phyloP scores from a whole-genome alignment of 2,113 vertebrate species.

The Dermatemys mawii region DNA sequence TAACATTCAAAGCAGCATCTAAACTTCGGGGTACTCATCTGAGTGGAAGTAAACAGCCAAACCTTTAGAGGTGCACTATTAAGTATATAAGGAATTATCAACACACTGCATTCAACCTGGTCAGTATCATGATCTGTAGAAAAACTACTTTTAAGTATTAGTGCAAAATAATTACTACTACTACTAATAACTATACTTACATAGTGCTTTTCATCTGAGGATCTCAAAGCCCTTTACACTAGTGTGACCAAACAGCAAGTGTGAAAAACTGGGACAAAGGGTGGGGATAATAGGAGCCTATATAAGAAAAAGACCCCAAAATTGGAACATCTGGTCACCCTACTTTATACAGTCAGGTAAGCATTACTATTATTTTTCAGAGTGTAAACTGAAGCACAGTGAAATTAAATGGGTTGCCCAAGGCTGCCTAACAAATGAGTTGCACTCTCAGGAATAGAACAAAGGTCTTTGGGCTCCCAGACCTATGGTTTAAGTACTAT shows the following conservation, averaged over 20 bases:
- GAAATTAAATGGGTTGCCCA: neutral
- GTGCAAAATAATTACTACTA: neutral
- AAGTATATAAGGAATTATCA: neutral
- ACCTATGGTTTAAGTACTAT: neutral
- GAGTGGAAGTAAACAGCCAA: neutral
- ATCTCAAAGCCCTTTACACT: neutral
- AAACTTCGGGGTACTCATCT: neutral
- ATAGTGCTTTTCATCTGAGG: neutral
- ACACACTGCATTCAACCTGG: neutral
- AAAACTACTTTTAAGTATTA: neutral
- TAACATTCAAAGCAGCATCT: neutral
- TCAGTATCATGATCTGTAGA: neutral
- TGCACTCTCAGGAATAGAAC: neutral
- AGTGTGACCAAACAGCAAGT: too few species aligned
- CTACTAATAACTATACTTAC: neutral
- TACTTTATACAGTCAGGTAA: neutral
- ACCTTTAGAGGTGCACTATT: neutral
- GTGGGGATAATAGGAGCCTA: too few species aligned
- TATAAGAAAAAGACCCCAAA: too few species aligned
- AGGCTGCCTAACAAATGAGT: neutral
- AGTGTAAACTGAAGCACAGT: neutral
- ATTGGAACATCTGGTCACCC: too few species aligned
- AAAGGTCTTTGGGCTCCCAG: neutral
- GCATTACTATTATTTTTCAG: neutral
- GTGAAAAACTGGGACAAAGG: too few species aligned